Base-by-base conservation (phyloP, 2,888 invertebrate species). In the Cetonia aurata region DNA sequence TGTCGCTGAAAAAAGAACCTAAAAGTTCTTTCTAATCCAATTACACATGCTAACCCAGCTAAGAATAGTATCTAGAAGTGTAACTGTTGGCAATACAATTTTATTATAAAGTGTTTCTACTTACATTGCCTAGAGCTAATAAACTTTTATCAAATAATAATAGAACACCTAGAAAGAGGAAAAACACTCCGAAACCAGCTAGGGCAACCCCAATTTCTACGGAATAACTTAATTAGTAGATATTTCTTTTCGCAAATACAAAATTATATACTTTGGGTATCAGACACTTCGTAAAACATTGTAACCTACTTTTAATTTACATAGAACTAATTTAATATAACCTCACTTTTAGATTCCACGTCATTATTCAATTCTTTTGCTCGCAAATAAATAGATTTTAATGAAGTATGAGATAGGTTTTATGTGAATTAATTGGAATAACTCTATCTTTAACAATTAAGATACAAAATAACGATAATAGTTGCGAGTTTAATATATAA, bases 111-210 rank as follows among this genome's bases (percentile, higher is more conserved):
- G 10, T 25, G 10, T 25, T 25, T 37, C 10, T 77, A 90, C 95
- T 92, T 89, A 99, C 99, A 90, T 99, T 99, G 83, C 99, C 99
- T 83, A 99, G 96, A n/a, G 99, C 99, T 70, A 99, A 86, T 70
- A 99, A 87, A 66, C 99, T 99, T 86, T 96, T 97, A 85, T 99
- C 99, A 84, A 99, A 98, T 67, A 99, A 86, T 71, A 99, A 86
- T 56, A 99, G 80, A 46, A 98, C 92, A 71, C 99, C 99, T 6
- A 99, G 89, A 80, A 99, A 96, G 6, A 99, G 89, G 85, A 99
- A 99, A 71, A 94, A 92, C 78, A 98, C 92, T 8, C 99, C 99
- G 86, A 99, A 98, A 3, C 96, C 96, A 3, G 98, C 95, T 62
- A 99, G 88, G 15, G 98, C 99, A 48, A 99, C 96, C 17, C 99